Evolutionary conservation across 2,113 vertebrate genomes (phyloP).

Genomic region (Anser cygnoides): DNA sequence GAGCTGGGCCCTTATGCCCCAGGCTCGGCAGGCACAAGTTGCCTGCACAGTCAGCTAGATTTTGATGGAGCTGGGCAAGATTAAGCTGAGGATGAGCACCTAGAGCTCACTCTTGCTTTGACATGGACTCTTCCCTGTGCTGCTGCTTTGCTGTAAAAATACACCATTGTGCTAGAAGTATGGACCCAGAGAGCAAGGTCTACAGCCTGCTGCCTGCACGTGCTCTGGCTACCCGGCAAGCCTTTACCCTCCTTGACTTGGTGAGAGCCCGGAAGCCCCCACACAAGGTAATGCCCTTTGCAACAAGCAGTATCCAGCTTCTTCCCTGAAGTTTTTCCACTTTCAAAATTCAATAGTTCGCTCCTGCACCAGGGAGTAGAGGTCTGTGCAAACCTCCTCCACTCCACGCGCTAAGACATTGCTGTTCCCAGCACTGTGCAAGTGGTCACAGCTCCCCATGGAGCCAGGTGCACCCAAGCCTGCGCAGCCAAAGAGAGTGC

Average conservation of each 20-base stretch:
- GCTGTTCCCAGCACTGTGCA: not conserved
- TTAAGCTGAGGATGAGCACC: not conserved
- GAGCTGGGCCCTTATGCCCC: too few relatives aligned
- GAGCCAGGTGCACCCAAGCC: not conserved
- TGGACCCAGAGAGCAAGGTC: accelerated
- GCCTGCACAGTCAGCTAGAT: accelerated
- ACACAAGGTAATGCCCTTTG: not conserved
- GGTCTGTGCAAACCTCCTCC: not conserved
- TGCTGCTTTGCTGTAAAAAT: not conserved
- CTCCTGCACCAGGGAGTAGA: not conserved
- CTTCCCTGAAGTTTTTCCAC: not conserved
- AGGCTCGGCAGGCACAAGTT: not conserved
- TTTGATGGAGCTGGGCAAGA: not conserved
- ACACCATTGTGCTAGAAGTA: not conserved
- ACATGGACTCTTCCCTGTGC: not conserved
- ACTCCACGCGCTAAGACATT: not conserved
- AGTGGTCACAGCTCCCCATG: accelerated
- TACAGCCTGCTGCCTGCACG: not conserved
- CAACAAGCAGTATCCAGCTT: not conserved
- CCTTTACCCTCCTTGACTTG: not conserved
- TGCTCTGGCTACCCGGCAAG: not conserved
- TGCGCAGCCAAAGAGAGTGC: not conserved
- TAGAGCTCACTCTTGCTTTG: not conserved
- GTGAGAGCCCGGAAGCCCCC: not conserved
- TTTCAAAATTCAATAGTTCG: not conserved